Conservation (phyloP, 2,797 vertebrate species). For the Lerista edwardsae region DNA sequence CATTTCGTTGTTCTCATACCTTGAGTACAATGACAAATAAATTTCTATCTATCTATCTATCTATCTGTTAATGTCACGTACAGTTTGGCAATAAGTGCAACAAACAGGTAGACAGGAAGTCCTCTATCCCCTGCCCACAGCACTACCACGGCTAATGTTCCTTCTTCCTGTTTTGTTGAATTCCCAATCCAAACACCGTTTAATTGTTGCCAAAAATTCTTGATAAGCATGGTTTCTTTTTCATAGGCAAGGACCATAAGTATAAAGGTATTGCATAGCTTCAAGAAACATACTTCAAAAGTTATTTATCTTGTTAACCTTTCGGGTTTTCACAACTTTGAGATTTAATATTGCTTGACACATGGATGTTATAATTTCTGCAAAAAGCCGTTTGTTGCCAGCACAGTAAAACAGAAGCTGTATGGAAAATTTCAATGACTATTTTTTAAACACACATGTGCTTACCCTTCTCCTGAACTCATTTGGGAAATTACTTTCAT, state of each 20-base stretch:
- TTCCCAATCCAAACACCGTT: neutral
- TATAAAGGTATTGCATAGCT: neutral
- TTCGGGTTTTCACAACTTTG: neutral
- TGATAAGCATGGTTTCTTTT: neutral
- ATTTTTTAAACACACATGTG: too few species aligned
- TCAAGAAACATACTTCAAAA: conserved; percentile 3
- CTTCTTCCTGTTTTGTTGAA: neutral
- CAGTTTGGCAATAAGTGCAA: neutral
- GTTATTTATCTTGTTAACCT: neutral
- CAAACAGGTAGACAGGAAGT: neutral
- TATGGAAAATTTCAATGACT: conserved; percentile 4
- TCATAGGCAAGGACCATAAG: neutral
- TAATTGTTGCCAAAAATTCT: neutral
- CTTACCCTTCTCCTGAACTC: conserved; percentile 11
- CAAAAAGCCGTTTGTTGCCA: conserved; percentile 13
- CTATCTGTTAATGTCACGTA: neutral
- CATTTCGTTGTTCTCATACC: too few species aligned
- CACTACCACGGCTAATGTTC: neutral
- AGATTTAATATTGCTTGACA: conserved; percentile 44
- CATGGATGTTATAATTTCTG: conserved; percentile 18
- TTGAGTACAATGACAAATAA: too few species aligned
- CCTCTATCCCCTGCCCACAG: too few species aligned
- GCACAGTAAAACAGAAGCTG: conserved; percentile 29
- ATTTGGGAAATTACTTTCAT: conserved; percentile 41
- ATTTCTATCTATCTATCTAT: too few species aligned